A percentile compares a stretch with the other conserved stretches of the same genome.
Evolutionary conservation across 2,888 invertebrate species (phyloP).

Genomic region (Oscheius onirici): DNA sequence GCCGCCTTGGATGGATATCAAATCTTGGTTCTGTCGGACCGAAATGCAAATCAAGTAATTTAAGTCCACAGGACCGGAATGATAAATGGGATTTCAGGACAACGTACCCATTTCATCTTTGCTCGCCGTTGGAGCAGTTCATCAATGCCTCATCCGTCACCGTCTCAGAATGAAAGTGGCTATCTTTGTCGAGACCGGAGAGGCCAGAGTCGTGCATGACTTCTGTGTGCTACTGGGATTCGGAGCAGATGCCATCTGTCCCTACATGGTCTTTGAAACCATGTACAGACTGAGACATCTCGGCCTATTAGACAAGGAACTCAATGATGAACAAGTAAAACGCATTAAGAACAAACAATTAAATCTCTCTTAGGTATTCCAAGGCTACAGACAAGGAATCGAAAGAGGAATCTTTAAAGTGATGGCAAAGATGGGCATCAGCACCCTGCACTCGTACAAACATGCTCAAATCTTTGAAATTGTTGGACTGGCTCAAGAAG

Average conservation of each 20-base stretch:
- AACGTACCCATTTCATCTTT: constrained; percentile 78
- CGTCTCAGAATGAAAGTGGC: constrained; percentile 92
- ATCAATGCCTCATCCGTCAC: constrained; percentile 93
- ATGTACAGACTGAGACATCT: constrained; percentile 86
- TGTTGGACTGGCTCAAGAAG: constrained; percentile 90
- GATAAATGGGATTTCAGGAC: constrained; percentile 57
- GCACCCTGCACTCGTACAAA: constrained; percentile 96
- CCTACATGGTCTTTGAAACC: constrained; percentile 85
- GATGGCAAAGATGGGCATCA: constrained; percentile 99
- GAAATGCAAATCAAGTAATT: constrained; percentile 71
- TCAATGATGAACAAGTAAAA: constrained; percentile 72
- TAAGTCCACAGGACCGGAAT: neutral
- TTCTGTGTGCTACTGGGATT: constrained; percentile 93
- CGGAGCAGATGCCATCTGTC: constrained; percentile 94
- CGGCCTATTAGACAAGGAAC: constrained; percentile 82
- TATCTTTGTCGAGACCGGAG: constrained; percentile 91
- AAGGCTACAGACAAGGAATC: constrained; percentile 88
- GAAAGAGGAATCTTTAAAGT: constrained; percentile 90
- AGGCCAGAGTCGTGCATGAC: constrained; percentile 90
- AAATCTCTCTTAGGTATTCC: constrained; percentile 60
- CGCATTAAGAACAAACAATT: neutral
- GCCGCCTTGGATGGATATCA: constrained; percentile 85
- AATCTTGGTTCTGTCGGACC: constrained; percentile 86
- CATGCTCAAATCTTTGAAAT: constrained; percentile 99
- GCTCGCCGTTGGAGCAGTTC: constrained; percentile 88